Conservation (phyloP, 2,888 invertebrate species). For the Drosophila pullipes region DNA sequence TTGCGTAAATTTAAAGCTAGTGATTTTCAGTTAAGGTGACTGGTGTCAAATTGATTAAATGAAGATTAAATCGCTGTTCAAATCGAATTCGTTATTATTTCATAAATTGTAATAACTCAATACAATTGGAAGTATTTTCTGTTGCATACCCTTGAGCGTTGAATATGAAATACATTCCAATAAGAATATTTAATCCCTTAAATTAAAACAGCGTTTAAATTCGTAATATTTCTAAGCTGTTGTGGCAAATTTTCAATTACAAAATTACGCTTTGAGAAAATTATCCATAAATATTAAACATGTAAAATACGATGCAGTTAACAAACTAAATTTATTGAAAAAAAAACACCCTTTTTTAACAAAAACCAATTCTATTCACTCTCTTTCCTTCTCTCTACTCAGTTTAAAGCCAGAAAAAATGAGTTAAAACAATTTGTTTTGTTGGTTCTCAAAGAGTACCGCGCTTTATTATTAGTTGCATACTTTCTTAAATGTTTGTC, state of each 20-base stretch:
- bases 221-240: neutral
- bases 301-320: neutral
- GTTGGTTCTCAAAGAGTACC: conserved; percentile 51
- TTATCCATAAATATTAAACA: neutral
- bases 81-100: neutral
- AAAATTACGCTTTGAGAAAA: neutral
- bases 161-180: neutral
- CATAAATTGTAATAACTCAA: neutral
- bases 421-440: neutral
- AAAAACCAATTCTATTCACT: neutral
- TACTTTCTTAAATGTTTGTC: conserved; percentile 52
- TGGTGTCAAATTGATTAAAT: neutral
- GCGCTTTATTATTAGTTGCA: conserved; percentile 53
- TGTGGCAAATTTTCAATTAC: neutral
- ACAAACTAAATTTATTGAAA: neutral
- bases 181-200: neutral
- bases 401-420: too few relatives aligned
- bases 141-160: neutral
- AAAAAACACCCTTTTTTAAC: neutral
- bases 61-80: neutral
- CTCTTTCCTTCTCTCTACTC: rapidly evolving
- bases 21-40: neutral
- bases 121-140: neutral
- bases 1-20: neutral
- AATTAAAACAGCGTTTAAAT: rapidly evolving